Base-by-base conservation (phyloP, 2,113 vertebrate species). In the Naja naja region DNA sequence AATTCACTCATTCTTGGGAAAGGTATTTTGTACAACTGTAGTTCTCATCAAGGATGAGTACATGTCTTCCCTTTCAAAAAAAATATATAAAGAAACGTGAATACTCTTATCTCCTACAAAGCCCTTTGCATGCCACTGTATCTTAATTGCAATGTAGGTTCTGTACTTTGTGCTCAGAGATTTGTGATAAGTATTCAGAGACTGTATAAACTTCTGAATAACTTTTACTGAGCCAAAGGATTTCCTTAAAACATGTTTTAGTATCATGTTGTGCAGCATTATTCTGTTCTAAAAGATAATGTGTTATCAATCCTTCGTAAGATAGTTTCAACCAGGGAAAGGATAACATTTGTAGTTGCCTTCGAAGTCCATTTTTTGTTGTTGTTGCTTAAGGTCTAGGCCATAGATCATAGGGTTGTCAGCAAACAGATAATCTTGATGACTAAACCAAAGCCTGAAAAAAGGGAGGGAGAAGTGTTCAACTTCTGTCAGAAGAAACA, bases 161-260 rank as follows among this genome's bases (percentile, higher is more conserved):
- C 97, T 98, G 98, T 98, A 97, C 98, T 97, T 97, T 98, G 95
- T 97, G 96, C 94, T 96, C 97, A 97, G 97, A 97, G 97, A 96
- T 39, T 97, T 97, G 97, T 98, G 98, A 98, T 98, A 98, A 98
- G 96, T 97, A 95, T 97, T 98, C 96, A 95, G 96, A 97, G 96
- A 97, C 97, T 97, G 53, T 96, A 96, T 97, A 98, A 98, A 98
- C 97, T 98, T 97, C 93, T 96, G 94, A 97, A 98, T 97, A 98
- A 98, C 97, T 97, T 97, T 96, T 93, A 97, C 92, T 0, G 55
- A 97, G 96, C 94, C 95, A 96, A 96, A 95, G 97, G 96, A 93
- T 97, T 96, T 95, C 96, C 97, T 95, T 93, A 90, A 93, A 96
- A 96, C 94, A 96, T 97, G 95, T 96, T 64, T 94, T 95, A 97